These are phyloP conservation scores for Xanthorhoe designata DNA, from an alignment of 2,888 invertebrate genomes.

Conservation along the genomic window DNA sequence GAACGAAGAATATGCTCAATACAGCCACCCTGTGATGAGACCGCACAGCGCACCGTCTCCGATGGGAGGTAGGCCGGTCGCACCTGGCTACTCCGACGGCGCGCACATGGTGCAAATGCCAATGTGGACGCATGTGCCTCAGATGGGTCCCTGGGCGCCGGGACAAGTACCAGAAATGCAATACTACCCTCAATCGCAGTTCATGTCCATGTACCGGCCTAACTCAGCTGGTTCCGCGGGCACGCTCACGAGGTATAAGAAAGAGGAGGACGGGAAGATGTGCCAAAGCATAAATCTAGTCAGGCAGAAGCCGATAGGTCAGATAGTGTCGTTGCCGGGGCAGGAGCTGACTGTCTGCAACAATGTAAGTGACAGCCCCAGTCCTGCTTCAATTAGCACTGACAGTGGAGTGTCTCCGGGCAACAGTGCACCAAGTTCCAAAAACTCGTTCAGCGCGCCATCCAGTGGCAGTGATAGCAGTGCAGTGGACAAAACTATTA, in stretches of 20 bases:
- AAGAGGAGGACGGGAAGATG: slow-evolving; percentile 71
- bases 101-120: slow-evolving; percentile 76
- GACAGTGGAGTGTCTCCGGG: slow-evolving; percentile 80
- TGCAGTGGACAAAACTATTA: slow-evolving; percentile 61
- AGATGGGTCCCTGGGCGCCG: slow-evolving; percentile 73
- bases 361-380: slow-evolving; percentile 74
- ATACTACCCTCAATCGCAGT: slow-evolving; percentile 78
- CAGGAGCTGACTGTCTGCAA: slow-evolving; percentile 81
- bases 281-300: slow-evolving; percentile 84
- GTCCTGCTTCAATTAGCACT: slow-evolving; percentile 77
- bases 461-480: slow-evolving; percentile 57
- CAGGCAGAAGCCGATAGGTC: slow-evolving; percentile 81
- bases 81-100: slow-evolving; percentile 68
- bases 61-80: slow-evolving; percentile 66
- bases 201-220: slow-evolving; percentile 77
- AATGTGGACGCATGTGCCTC: slow-evolving; percentile 76
- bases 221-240: slow-evolving; percentile 81
- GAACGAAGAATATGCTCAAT: slow-evolving; percentile 72
- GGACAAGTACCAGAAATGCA: slow-evolving; percentile 76
- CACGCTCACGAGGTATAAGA: slow-evolving; percentile 78
- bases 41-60: slow-evolving; percentile 76
- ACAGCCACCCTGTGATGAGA: slow-evolving; percentile 69
- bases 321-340: slow-evolving; percentile 77
- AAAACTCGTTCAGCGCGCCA: slow-evolving; percentile 69
- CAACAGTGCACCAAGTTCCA: slow-evolving; percentile 73